Conservation (phyloP, 1,140 invertebrate genomes). For the Drosophila lini region DNA sequence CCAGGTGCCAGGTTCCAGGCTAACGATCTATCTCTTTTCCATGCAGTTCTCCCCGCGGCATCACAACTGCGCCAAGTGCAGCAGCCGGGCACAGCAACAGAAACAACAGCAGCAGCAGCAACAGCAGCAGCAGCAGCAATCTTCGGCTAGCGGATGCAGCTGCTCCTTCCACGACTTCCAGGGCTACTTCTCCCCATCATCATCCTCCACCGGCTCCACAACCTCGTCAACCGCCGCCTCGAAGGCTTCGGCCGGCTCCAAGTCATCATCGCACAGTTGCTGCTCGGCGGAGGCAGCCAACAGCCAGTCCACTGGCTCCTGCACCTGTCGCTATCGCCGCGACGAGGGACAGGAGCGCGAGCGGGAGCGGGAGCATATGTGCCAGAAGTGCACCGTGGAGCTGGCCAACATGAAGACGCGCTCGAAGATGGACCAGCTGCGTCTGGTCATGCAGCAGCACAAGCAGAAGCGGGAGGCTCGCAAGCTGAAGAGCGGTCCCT, state of each 20-base stretch:
- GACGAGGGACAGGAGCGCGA: constrained; percentile 45
- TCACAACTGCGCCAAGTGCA: constrained; percentile 74
- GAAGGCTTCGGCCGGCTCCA: constrained; percentile 16
- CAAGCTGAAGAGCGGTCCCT: constrained; percentile 90
- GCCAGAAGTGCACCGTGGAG: constrained; percentile 85
- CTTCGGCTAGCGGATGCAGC: constrained; percentile 23
- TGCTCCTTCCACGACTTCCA: constrained; percentile 77
- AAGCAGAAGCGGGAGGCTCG: constrained; percentile 92
- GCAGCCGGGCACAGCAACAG: constrained; percentile 59
- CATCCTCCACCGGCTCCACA: constrained; percentile 12
- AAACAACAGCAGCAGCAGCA: constrained; percentile 61
- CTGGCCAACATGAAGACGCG: constrained; percentile 92
- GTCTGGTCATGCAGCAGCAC: constrained; percentile 94
- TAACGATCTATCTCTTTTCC: not conserved
- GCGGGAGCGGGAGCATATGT: constrained; percentile 66
- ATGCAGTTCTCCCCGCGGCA: constrained; percentile 66
- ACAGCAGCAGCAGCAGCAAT: constrained; percentile 33
- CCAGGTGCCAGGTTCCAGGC: not conserved
- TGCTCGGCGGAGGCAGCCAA: constrained; percentile 25
- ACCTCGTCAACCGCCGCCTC: not conserved
- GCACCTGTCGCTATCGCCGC: constrained; percentile 73
- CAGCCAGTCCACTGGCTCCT: constrained; percentile 38
- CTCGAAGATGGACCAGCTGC: constrained; percentile 93
- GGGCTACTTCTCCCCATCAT: constrained; percentile 44
- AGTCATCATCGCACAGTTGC: constrained; percentile 28